Base-by-base conservation (phyloP, 2,888 invertebrate genomes). In the Embidobia sp. region DNA sequence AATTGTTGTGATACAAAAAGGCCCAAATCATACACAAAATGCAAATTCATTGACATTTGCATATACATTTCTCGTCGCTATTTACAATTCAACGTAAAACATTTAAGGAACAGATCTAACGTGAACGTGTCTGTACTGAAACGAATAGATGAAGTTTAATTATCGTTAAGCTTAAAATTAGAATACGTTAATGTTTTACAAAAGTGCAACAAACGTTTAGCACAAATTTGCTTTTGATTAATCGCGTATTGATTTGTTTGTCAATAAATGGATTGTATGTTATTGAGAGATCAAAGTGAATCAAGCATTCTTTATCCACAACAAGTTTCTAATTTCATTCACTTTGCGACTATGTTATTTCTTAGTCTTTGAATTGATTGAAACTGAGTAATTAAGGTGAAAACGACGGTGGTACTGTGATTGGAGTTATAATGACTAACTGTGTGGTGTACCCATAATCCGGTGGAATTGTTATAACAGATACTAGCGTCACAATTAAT, bases 401-500 rank as follows among this genome's bases (percentile, higher is more conserved):
- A 76, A 84, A 85, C 83, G 87, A 72, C 77, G 83, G 82, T 78
- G 88, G 87, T 75, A 87, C 79, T 74, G 83, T 85, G 70, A 87
- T 80, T 82, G 87, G 86, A 73, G 87, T 87, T 81, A 87, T 87
- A 79, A 86, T 85, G 80, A 87, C 85, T 80, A 86, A 85, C 79
- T 82, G 86, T 82, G 87, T 86, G 66, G 79, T 84, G 72, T 87
- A 86, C 81, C 87, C 86, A 80, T 88, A 87, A 85, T 86, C 86
- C 81, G 89, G 86, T 82, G 89, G 87, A 81, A 87, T 86, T 75
- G 88, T 86, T 81, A 89, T 85, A 85, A 89, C 87, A 83, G 89
- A 89, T 83, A 89, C 87, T 88, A 89, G 87, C 85, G 89, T 89
- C 83, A 89, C 88, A 88, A 89, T 87, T 86, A 89, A 89, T 86